phyloP scores from a whole-genome alignment of 2,888 invertebrate genomes.

The Ecdyonurus torrentis region DNA sequence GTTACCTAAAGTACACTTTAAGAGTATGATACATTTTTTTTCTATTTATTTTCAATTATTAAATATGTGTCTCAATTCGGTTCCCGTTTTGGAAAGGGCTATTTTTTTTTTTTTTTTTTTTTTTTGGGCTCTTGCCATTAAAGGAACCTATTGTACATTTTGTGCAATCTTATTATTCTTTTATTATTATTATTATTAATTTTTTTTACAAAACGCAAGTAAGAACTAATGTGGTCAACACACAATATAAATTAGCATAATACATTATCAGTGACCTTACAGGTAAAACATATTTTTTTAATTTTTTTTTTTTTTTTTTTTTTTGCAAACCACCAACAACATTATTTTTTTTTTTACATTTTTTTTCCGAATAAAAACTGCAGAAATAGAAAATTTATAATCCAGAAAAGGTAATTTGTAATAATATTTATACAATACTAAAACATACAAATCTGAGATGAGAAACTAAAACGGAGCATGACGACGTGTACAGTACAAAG shows the following conservation, averaged over 20 bases:
- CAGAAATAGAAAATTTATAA: too few species aligned
- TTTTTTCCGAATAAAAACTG: too few species aligned
- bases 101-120: constrained; percentile 8
- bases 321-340: background rate
- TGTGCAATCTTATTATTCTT: constrained; percentile 13
- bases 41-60: background rate
- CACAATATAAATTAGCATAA: background rate
- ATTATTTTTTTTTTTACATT: too few species aligned
- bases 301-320: too few species aligned
- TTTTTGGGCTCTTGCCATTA: constrained; percentile 15
- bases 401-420: too few species aligned
- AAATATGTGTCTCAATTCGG: background rate
- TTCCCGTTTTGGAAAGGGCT: background rate
- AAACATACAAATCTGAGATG: too few species aligned
- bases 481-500: too few species aligned
- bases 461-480: too few species aligned
- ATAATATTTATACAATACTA: too few species aligned
- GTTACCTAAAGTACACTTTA: background rate
- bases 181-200: too few species aligned
- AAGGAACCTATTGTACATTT: constrained; percentile 15
- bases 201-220: background rate
- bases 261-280: background rate
- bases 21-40: background rate
- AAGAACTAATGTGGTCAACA: background rate
- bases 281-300: background rate